Conservation (phyloP, 2,888 invertebrate genomes). For the Agonopterix alstromeriana region DNA sequence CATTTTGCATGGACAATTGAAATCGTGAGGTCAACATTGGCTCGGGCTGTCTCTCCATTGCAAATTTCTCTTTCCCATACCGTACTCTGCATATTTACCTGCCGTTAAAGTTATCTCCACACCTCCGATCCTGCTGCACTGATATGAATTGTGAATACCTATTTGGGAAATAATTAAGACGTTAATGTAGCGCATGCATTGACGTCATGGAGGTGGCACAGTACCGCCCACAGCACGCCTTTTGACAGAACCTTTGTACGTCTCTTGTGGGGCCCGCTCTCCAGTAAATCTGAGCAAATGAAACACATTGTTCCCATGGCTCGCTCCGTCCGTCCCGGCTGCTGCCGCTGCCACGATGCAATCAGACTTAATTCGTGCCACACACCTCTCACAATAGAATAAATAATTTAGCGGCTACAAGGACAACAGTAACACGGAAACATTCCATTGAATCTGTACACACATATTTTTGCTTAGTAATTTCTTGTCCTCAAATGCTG, state of each 20-base stretch:
- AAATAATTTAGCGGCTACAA: slow-evolving; percentile 35
- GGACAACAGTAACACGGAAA: slow-evolving; percentile 43
- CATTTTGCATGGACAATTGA: slow-evolving; percentile 74
- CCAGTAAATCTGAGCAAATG: slow-evolving; percentile 15
- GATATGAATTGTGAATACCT: neutral
- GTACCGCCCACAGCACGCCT: slow-evolving; percentile 4
- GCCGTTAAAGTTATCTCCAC: slow-evolving; percentile 40
- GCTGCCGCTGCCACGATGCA: slow-evolving; percentile 29
- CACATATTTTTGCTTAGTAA: slow-evolving; percentile 37
- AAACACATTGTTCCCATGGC: slow-evolving; percentile 23
- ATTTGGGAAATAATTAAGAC: neutral
- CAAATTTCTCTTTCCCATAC: slow-evolving; percentile 73
- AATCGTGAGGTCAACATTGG: slow-evolving; percentile 74
- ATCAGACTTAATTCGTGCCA: slow-evolving; percentile 32
- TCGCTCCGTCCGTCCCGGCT: slow-evolving; percentile 29
- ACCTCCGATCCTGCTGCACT: slow-evolving; percentile 16
- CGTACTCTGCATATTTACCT: slow-evolving; percentile 53
- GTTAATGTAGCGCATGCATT: neutral
- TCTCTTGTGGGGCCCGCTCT: slow-evolving; percentile 11
- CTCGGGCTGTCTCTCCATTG: slow-evolving; percentile 60
- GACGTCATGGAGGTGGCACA: neutral
- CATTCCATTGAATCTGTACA: slow-evolving; percentile 27
- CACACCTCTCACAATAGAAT: slow-evolving; percentile 30
- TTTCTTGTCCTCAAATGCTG: slow-evolving; percentile 15
- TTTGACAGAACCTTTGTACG: slow-evolving; percentile 2